Base-by-base conservation (phyloP, 2,888 invertebrate genomes). In the Drosophila kokeensis region DNA sequence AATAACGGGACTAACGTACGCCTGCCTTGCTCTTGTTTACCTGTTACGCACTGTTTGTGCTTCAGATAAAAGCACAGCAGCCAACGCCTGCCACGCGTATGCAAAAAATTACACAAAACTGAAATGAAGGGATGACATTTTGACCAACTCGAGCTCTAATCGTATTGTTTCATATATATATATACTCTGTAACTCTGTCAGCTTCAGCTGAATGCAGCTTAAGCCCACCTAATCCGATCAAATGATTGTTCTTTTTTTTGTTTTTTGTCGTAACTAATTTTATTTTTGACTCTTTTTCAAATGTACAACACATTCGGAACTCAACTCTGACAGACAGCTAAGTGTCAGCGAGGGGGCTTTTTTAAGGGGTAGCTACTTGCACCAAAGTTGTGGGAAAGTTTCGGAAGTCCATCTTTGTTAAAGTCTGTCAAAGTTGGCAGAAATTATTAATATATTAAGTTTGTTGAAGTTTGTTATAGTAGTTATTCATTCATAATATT, bases 151-250 rank as follows among this genome's bases (percentile, higher is more conserved):
- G 52, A 34, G 62, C 5, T 29, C 24, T 11, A 13, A 11, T 29
- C 55, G 34, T 42, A 11, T 15, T n/a, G 40, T n/a, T 55, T 27
- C 27, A 48, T 18, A 34, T 15, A 24, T 18, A 11, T 27, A 5
- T n/a, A 24, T 32, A 34, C 30, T 27, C 42, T 48, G 52, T 13
- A 55, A 29, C 54, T 62, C 54, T 53, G 66, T 53, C 64, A 65
- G 62, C 66, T 48, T 63, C 78, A 73, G 60, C 64, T 75, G 67
- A 76, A 50, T n/a, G 52, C 64, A 65, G 62, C 66, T 48, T 63
- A 80, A 73, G 60, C 64, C 82, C 75, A 76, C 78, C 87, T 91
- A 92, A 91, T 91, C 92, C 90, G 90, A 89, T 91, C 89, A 92
- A 88, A 85, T 90, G 92, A 90, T 92, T 91, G 92, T 71, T 83